Base-by-base conservation (phyloP, 2,113 vertebrate genomes). In the Emydocephalus ijimae region DNA sequence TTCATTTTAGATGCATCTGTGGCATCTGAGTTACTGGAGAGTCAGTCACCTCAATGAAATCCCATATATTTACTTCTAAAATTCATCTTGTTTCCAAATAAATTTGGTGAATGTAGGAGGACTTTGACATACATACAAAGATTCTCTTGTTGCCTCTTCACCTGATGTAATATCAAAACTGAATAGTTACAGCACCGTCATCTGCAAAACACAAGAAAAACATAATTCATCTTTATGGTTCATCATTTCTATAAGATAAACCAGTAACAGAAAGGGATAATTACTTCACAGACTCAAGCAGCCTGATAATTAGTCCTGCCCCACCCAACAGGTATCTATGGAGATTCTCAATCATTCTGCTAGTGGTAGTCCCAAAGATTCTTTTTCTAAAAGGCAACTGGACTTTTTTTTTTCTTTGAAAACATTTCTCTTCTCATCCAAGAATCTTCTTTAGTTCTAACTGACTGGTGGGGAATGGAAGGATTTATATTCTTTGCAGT, bases 1-100 rank as follows among this genome's bases (percentile, higher is more conserved):
- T 96, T 93, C 96, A 34, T 95, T 93, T 95, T 95, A 97, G 91
- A 93, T 90, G 92, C 95, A 85, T 85, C 57, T 93, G 61, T 88
- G 94, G 29, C 64, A 81, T 81, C 74, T 81, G 18, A 81, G 34
- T 81, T 81, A 91, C 93, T 87, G 81, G 93, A 93, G 89, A 2
- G 55, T 81, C 85, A 2, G 50, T 69, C 85, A 93, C 87, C 90
- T 93, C 59, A 52, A 55, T 55, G 87, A 59, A 90, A 92, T 23
- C 20, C 90, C 87, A 57, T 85, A 91, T 89, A 90, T 91, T 92
- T 87, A 85, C 56, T 94, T 95, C 96, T 95, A 93, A 55, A 94
- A 94, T 94, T 90, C 93, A 94, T 93, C 93, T 91, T 86, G 90
- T 96, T 93, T 90, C 91, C 93, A 91, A 94, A 91, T 89, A 3